Evolutionary conservation across 2,888 invertebrate genomes (phyloP), one percentile per base, ranked within the genome.

Genomic region (Lasioglossum malachurum): DNA sequence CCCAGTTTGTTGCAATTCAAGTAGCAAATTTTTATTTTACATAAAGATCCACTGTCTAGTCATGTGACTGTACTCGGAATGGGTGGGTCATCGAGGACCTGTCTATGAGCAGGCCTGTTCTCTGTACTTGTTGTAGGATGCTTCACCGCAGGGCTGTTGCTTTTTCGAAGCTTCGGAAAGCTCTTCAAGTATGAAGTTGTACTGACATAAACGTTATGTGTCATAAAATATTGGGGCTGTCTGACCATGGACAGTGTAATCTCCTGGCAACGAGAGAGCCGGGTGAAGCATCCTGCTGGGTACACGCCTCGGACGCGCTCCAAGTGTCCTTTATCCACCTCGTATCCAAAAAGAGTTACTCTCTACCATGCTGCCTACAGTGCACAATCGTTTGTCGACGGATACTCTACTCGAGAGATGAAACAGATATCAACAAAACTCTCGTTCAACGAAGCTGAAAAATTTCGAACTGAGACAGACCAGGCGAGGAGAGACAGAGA

Each of bases 291-390:
- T 44, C 31, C 49, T 23, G 49, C 49, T 44, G n/a, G 76, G 31
- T 46, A 53, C 38, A 75, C 75, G 78, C 78, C 72, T 75, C 71
- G 83, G 64, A 85, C 72, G 64, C 79, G 75, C 72, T 75, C 67
- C 84, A 41, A 75, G 44, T 41, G 57, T 71, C 38, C 19, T 71
- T 64, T 64, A 41, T 46, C 12, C 38, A 78, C 14, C 31, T 64
- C 75, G 44, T 41, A 35, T 16, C 78, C 4, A 71, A 75, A 57
- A 44, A 75, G 38, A 64, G 31, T 64, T 19, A 75, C 67, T 53
- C n/a, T 38, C 83, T 79, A 84, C 75, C 80, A 74, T 78, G 78
- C 78, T 72, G 41, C 80, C 79, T 85, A 76, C 76, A 67, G 74
- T 84, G 79, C 85, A 53, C 78, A 78, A 41, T 57, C 75, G 27